Conservation (phyloP, 2,888 invertebrate species). For the Scaptomyza cyrtandrae region DNA sequence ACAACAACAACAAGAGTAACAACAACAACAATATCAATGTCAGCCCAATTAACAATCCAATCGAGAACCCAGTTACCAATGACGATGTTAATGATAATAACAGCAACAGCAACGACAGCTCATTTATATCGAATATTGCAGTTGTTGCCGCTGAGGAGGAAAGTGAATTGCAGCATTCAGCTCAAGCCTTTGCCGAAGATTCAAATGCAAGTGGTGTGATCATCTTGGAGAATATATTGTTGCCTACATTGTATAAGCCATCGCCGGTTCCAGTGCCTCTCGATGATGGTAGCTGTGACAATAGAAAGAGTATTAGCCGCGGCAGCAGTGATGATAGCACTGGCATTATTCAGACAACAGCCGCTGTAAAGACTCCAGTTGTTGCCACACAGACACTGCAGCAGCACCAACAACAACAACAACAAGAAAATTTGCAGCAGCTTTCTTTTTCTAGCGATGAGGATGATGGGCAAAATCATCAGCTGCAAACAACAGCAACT, state of each 20-base stretch:
- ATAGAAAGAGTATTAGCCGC: not conserved
- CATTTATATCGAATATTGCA: constrained; percentile 39
- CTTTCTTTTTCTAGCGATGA: not conserved
- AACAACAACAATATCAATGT: not conserved
- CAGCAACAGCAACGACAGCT: constrained; percentile 15
- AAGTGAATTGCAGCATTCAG: constrained; percentile 54
- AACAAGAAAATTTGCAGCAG: no score
- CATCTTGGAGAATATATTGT: constrained; percentile 62
- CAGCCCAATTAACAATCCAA: not conserved
- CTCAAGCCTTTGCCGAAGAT: constrained; percentile 34
- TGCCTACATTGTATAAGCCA: constrained; percentile 54
- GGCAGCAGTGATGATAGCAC: not conserved
- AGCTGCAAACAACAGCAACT: not conserved
- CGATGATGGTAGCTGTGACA: not conserved
- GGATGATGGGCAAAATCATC: not conserved
- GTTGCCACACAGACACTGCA: not conserved
- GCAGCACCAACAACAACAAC: not conserved
- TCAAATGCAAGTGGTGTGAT: constrained; percentile 34
- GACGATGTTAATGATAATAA: not conserved
- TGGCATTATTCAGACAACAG: not conserved
- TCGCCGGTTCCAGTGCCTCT: constrained; percentile 6
- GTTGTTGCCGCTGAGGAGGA: constrained; percentile 49
- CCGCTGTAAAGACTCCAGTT: not conserved
- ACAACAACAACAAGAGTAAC: not conserved
- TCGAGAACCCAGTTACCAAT: not conserved